These are phyloP conservation scores for Echeneis naucrates DNA, from an alignment of 2,797 vertebrate species.

Conservation along the genomic window DNA sequence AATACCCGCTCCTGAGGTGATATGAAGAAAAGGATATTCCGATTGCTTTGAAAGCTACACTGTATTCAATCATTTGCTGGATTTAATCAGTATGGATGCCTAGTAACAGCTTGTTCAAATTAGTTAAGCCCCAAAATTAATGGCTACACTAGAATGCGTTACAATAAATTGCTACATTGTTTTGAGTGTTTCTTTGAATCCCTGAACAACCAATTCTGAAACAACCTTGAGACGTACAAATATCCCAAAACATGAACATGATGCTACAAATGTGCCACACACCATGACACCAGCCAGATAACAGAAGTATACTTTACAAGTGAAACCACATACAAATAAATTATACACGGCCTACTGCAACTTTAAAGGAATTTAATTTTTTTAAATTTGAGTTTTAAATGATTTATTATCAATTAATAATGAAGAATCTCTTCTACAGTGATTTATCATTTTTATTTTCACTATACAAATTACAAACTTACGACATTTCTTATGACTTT, in stretches of 20 bases:
- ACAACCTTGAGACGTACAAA: not conserved
- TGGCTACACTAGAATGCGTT: not conserved
- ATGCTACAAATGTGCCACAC: not conserved
- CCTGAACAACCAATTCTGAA: not conserved
- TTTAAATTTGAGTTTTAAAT: no score
- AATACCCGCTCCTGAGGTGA: not conserved
- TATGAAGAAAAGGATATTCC: not conserved
- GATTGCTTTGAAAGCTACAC: not conserved
- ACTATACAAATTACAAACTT: no score
- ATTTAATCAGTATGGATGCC: not conserved
- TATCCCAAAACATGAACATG: not conserved
- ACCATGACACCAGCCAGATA: no score
- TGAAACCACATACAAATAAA: not conserved
- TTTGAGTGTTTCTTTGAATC: not conserved
- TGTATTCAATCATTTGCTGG: not conserved
- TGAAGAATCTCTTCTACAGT: no score
- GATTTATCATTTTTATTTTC: no score
- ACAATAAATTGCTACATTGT: no score
- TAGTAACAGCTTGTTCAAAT: not conserved
- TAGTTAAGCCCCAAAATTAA: not conserved
- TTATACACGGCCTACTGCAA: not conserved
- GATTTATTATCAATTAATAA: no score
- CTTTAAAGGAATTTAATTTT: not conserved
- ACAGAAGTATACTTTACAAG: not conserved
- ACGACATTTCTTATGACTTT: no score